phyloP scores from a whole-genome alignment of 1,140 invertebrate species.

The Lutraria rhynchaena region DNA sequence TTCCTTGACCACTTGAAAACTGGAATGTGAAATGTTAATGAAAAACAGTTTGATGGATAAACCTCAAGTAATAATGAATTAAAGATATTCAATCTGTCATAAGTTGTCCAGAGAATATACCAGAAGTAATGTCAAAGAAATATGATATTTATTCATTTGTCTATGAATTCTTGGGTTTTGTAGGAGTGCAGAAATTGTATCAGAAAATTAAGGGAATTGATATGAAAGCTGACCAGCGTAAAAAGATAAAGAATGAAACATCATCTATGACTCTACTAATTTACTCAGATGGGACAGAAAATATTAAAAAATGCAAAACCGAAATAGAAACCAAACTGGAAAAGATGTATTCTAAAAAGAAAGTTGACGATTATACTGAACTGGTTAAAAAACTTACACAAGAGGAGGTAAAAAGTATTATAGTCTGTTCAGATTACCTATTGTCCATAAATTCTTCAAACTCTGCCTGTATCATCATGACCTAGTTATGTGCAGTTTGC shows the following conservation, averaged over 20 bases:
- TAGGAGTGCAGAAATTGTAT: background rate
- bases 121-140: background rate
- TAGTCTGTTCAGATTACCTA: too few relatives aligned
- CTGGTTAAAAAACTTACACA: background rate
- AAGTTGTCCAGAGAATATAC: background rate
- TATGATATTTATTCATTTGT: background rate
- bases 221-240: background rate
- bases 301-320: constrained; percentile 32
- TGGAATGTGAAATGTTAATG: too few relatives aligned
- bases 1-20: too few relatives aligned
- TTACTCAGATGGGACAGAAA: constrained; percentile 29
- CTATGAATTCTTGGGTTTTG: background rate
- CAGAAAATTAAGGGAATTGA: background rate
- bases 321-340: constrained; percentile 31
- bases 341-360: constrained; percentile 3
- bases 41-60: too few relatives aligned
- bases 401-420: too few relatives aligned
- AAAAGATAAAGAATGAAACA: background rate
- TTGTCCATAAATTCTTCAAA: too few relatives aligned
- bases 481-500: too few relatives aligned
- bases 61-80: background rate
- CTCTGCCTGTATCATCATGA: too few relatives aligned
- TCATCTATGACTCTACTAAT: constrained; percentile 31
- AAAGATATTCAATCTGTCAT: background rate
- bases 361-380: constrained; percentile 15